Evolutionary conservation across 2,113 vertebrate genomes (phyloP).

Genomic region (Copsychus sechellarum): DNA sequence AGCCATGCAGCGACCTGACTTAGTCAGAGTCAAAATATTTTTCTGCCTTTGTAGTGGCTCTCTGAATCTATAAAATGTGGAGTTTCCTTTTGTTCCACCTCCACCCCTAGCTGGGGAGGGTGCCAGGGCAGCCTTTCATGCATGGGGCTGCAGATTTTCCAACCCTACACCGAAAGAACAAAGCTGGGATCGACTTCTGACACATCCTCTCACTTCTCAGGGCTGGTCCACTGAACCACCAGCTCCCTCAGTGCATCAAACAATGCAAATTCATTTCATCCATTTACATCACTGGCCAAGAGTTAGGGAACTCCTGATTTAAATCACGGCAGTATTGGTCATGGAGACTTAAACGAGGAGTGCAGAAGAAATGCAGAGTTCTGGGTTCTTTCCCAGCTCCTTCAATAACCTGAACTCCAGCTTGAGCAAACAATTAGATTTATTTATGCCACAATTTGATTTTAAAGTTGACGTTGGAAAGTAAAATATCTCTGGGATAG

Average conservation of each 20-base stretch:
- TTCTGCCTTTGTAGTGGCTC: slow-evolving; percentile 49
- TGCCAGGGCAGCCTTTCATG: slow-evolving; percentile 26
- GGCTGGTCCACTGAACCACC: neutral
- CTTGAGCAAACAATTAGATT: neutral
- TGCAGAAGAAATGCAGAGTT: neutral
- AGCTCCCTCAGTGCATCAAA: neutral
- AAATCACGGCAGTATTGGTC: neutral
- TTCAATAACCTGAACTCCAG: neutral
- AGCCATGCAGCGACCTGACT: neutral
- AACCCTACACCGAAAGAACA: neutral
- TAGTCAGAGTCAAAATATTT: slow-evolving; percentile 63
- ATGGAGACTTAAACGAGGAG: neutral
- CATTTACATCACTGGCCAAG: neutral
- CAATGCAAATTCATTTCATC: neutral
- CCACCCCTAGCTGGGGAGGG: slow-evolving; percentile 6
- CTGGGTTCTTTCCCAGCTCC: neutral
- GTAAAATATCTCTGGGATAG: neutral
- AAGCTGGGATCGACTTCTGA: neutral
- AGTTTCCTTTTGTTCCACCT: slow-evolving; percentile 57
- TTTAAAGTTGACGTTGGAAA: neutral
- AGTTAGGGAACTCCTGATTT: neutral
- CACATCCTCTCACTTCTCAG: neutral
- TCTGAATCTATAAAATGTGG: neutral
- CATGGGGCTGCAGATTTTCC: slow-evolving; percentile 39
- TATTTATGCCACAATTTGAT: neutral